Evolutionary conservation across 2,113 vertebrate species (phyloP).

Genomic region (Nanorana parkeri): DNA sequence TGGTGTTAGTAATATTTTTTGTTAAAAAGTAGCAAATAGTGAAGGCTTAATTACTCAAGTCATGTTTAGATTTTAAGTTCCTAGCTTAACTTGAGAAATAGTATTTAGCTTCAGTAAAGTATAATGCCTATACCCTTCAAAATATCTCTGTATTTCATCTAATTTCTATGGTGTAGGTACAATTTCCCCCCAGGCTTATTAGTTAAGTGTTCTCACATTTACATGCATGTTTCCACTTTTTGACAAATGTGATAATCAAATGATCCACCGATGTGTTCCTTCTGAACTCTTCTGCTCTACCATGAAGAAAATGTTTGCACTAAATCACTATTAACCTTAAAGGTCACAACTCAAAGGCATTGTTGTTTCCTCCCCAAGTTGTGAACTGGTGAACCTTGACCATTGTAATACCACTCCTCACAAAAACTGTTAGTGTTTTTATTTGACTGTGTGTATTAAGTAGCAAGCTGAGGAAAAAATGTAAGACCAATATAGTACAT

Average conservation of each 20-base stretch:
- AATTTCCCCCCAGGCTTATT: constrained; percentile 18
- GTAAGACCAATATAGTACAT: too few relatives aligned
- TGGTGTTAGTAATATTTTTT: too few relatives aligned
- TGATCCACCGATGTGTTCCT: background rate
- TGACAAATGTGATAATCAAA: constrained; percentile 5
- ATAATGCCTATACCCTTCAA: background rate
- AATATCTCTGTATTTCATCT: background rate
- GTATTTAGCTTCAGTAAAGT: background rate
- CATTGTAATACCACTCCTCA: background rate
- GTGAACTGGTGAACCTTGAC: constrained; percentile 31
- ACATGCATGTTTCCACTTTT: background rate
- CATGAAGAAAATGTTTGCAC: constrained; percentile 30
- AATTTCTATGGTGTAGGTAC: background rate
- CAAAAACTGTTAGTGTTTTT: background rate
- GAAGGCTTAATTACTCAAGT: too few relatives aligned
- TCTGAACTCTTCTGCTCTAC: constrained; percentile 36
- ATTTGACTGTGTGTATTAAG: too few relatives aligned
- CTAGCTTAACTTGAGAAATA: constrained; percentile 25
- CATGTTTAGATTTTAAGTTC: too few relatives aligned
- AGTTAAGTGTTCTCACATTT: constrained; percentile 20
- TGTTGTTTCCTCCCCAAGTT: constrained; percentile 14
- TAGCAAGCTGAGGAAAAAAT: too few relatives aligned
- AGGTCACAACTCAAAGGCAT: constrained; percentile 32
- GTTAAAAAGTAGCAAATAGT: too few relatives aligned
- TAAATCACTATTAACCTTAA: constrained; percentile 20